Conservation (phyloP, 92 coral and sea anemone species). For the Epizoanthus scotinus region DNA sequence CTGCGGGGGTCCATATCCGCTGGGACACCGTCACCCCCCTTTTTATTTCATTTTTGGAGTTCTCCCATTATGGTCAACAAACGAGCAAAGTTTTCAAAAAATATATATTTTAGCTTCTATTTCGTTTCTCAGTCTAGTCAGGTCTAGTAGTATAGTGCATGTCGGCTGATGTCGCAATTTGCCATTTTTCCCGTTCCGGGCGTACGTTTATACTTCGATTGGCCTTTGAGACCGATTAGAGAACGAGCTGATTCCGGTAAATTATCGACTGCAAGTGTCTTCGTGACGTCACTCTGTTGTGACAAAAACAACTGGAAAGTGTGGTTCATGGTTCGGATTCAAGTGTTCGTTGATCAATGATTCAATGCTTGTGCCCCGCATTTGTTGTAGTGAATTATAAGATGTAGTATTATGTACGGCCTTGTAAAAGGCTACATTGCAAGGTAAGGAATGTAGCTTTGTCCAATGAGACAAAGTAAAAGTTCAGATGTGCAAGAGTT, state of each 20-base stretch:
- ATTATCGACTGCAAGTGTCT: not conserved
- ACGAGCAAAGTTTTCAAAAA: too few relatives aligned
- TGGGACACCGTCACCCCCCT: too few relatives aligned
- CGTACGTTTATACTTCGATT: not conserved
- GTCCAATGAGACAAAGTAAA: not conserved
- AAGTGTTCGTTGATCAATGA: too few relatives aligned
- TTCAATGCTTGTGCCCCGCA: not conserved
- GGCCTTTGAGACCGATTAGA: not conserved
- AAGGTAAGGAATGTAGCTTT: slow-evolving; percentile 49
- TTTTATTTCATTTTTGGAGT: too few relatives aligned
- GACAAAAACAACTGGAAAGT: not conserved
- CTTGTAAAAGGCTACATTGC: slow-evolving; percentile 81
- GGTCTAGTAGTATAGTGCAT: too few relatives aligned
- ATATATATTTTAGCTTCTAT: too few relatives aligned
- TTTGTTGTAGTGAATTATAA: not conserved
- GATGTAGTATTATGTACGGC: slow-evolving; percentile 74
- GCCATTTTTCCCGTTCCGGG: not conserved
- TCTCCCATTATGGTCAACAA: too few relatives aligned
- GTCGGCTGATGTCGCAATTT: too few relatives aligned
- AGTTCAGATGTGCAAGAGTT: not conserved
- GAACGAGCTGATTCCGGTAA: not conserved
- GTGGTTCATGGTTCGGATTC: too few relatives aligned
- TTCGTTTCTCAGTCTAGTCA: too few relatives aligned
- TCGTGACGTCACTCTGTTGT: slow-evolving; percentile 18
- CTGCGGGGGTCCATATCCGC: too few relatives aligned